Evolutionary conservation across 2,888 invertebrate genomes (phyloP).

Genomic region (Eretmocerus hayati): DNA sequence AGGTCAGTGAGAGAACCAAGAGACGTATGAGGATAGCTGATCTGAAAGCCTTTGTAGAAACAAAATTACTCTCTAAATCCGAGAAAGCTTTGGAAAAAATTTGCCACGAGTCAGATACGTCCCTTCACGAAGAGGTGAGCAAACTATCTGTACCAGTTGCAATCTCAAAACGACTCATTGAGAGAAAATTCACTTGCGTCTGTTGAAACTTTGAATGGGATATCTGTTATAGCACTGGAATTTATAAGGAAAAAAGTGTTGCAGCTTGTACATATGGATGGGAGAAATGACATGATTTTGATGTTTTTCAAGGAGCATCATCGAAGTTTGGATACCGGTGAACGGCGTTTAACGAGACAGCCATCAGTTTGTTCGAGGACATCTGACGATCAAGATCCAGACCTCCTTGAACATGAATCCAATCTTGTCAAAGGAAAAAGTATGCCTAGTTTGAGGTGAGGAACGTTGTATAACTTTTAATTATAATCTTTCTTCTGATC

Average conservation of each 20-base stretch:
- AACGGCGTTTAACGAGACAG: conserved; percentile 66
- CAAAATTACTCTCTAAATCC: conserved; percentile 82
- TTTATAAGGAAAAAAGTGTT: no score
- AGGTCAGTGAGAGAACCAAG: conserved; percentile 77
- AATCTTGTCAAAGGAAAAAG: conserved; percentile 90
- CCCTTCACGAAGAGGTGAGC: not conserved
- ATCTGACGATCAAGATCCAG: conserved; percentile 51
- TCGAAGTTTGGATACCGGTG: conserved; percentile 74
- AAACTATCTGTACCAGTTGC: no score
- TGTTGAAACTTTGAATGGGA: no score
- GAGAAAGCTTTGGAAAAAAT: conserved; percentile 87
- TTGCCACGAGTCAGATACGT: conserved; percentile 62
- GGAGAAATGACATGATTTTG: no score
- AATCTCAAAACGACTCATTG: no score
- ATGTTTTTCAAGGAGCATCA: conserved; percentile 82
- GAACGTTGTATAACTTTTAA: not conserved
- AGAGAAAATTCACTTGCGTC: no score
- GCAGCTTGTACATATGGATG: no score
- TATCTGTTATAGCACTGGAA: no score
- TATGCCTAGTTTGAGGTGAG: conserved; percentile 90
- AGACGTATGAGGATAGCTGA: conserved; percentile 88
- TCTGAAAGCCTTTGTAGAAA: conserved; percentile 84
- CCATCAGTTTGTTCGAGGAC: conserved; percentile 62
- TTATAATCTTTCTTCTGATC: not conserved
- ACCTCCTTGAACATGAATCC: conserved; percentile 51